phyloP scores from a whole-genome alignment of 2,797 vertebrate genomes.

The Moxostoma hubbsi region DNA sequence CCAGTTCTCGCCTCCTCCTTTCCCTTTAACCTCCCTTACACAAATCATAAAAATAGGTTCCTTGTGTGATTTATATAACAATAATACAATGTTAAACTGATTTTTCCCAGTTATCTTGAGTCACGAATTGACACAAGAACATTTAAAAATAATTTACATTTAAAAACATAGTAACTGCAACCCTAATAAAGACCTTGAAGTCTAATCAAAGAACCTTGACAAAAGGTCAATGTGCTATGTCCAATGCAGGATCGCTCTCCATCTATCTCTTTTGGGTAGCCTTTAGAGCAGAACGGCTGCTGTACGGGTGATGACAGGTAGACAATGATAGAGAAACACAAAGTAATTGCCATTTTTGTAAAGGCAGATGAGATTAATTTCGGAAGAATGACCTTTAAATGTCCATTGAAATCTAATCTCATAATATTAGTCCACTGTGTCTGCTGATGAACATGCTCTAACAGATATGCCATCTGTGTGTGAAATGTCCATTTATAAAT shows the following conservation, averaged over 20 bases:
- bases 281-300: conserved; percentile 31
- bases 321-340: conserved; percentile 15
- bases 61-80: neutral
- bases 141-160: neutral
- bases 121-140: neutral
- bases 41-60: neutral
- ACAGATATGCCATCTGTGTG: too few species aligned
- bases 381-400: conserved; percentile 47
- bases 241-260: neutral
- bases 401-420: conserved; percentile 25
- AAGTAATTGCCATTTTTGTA: conserved; percentile 39
- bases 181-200: conserved; percentile 21
- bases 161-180: conserved; percentile 17
- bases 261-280: conserved; percentile 16
- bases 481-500: too few species aligned
- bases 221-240: conserved; percentile 23
- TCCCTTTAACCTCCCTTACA: too few species aligned
- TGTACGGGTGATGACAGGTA: conserved; percentile 6
- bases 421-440: neutral
- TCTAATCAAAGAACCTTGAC: conserved; percentile 11
- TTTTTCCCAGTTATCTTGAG: neutral
- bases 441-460: neutral
- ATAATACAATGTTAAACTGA: neutral
- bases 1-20: too few species aligned
- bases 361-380: conserved; percentile 34